Evolutionary conservation across 2,797 vertebrate genomes (phyloP).

Genomic region (Danio choprae): DNA sequence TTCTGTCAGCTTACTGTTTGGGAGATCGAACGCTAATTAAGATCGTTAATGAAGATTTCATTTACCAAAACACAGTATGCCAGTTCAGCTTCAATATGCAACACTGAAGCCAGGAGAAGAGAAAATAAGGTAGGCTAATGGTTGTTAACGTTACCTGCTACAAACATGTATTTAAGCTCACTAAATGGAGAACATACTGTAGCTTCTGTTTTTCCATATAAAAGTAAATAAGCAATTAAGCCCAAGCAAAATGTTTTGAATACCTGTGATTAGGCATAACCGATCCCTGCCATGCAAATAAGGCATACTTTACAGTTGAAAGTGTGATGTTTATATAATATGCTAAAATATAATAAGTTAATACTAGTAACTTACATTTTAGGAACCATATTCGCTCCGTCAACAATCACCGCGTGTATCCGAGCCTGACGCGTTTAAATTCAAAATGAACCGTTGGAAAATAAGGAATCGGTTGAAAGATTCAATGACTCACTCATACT

Average conservation of each 20-base stretch:
- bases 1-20: slow-evolving; percentile 69
- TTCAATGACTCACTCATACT: not conserved
- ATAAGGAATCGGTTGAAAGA: not conserved
- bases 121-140: not conserved
- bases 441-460: not conserved
- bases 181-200: not conserved
- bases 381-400: not conserved
- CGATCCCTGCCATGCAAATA: not conserved
- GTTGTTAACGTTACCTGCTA: not conserved
- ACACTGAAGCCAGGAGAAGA: slow-evolving; percentile 45
- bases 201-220: not conserved
- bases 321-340: not conserved
- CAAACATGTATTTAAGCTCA: not conserved
- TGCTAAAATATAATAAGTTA: not conserved
- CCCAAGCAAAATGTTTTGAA: not conserved
- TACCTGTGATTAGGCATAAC: not conserved
- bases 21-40: slow-evolving; percentile 83
- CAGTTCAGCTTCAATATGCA: not conserved
- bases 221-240: not conserved
- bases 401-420: no score
- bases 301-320: not conserved
- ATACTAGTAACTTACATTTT: not conserved
- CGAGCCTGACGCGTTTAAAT: not conserved
- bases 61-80: slow-evolving; percentile 68
- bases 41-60: slow-evolving; percentile 85